These are phyloP conservation scores for Halcyon smyrnensis DNA, from an alignment of 2,797 vertebrate genomes.

Conservation along the genomic window DNA sequence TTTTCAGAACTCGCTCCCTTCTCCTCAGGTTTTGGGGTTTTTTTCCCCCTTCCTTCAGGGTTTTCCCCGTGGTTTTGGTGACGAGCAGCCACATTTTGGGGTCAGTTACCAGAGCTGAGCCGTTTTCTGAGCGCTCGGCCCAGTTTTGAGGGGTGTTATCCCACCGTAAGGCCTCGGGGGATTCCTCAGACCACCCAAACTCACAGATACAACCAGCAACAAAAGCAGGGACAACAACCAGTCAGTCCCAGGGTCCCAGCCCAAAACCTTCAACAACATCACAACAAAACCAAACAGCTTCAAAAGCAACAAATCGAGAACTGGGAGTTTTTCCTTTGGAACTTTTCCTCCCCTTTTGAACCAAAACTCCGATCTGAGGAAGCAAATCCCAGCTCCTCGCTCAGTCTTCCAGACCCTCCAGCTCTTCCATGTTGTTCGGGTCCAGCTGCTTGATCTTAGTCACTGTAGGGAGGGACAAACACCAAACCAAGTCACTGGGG, in stretches of 20 bases:
- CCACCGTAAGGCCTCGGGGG: fast-evolving
- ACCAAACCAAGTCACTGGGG: fast-evolving
- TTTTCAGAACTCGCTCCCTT: neutral
- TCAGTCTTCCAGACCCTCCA: constrained; percentile 73
- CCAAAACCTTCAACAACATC: neutral
- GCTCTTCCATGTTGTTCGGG: constrained; percentile 70
- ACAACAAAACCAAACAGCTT: neutral
- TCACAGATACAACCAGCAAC: neutral
- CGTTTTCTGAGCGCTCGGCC: neutral
- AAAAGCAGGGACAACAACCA: neutral
- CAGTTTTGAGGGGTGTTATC: neutral
- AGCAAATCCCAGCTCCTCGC: neutral
- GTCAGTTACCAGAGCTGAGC: fast-evolving
- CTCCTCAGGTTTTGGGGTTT: neutral
- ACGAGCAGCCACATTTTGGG: neutral
- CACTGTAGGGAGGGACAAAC: constrained; percentile 27
- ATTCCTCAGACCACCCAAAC: neutral
- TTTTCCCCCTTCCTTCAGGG: too few relatives aligned
- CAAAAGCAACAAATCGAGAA: neutral
- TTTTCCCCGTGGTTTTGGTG: neutral
- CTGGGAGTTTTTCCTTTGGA: neutral
- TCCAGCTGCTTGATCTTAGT: constrained; percentile 74
- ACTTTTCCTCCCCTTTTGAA: neutral
- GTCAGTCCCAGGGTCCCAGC: neutral
- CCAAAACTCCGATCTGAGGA: neutral